Conservation (phyloP, 2,888 invertebrate genomes). For the Chrysomela aeneicollis region DNA sequence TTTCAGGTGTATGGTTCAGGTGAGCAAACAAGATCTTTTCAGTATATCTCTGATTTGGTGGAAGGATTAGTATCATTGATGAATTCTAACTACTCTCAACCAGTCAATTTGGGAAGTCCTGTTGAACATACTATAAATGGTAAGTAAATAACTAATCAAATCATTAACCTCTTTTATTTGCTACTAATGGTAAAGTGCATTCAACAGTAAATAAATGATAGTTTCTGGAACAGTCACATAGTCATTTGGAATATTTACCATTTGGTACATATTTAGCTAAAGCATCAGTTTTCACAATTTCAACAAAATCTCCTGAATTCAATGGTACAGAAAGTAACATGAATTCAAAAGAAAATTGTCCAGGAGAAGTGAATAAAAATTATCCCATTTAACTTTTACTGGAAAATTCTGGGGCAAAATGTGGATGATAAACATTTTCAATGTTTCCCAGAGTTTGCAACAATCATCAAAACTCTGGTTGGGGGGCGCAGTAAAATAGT, state of each 20-base stretch:
- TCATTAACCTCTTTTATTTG: not conserved
- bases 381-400: no score
- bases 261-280: not conserved
- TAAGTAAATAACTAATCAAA: slow-evolving; percentile 51
- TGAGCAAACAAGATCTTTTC: slow-evolving; percentile 94
- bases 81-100: slow-evolving; percentile 91
- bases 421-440: not conserved
- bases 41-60: slow-evolving; percentile 96
- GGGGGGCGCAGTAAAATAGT: slow-evolving; percentile 87
- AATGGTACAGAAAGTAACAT: no score
- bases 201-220: not conserved
- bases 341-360: no score
- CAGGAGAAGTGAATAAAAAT: no score
- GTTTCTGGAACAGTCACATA: not conserved
- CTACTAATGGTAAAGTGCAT: not conserved
- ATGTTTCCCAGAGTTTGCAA: slow-evolving; percentile 77
- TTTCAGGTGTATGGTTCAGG: slow-evolving; percentile 83
- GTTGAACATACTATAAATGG: slow-evolving; percentile 96
- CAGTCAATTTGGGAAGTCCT: slow-evolving; percentile 97
- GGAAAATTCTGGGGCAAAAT: not conserved
- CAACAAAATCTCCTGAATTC: no score
- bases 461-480: slow-evolving; percentile 82
- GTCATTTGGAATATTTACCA: no score
- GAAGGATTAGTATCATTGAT: slow-evolving; percentile 92
- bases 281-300: no score